A percentile compares a stretch with the other conserved stretches of the same genome.
Evolutionary conservation across 1,140 invertebrate species (phyloP).

Genomic region (Diabrotica undecimpunctata): DNA sequence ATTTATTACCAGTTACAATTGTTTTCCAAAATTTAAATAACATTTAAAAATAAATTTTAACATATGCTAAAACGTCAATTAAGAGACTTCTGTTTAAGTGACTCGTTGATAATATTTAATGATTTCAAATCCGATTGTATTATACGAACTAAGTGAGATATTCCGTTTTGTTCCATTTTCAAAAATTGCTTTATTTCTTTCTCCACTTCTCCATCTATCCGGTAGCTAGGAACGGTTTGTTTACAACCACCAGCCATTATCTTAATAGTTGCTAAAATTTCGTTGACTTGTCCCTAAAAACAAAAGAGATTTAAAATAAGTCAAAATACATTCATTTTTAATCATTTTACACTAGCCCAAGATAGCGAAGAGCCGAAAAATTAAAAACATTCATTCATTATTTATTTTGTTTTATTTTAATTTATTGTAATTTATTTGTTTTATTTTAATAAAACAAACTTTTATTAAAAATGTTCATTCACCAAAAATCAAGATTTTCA

Average conservation of each 20-base stretch:
- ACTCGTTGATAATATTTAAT: conserved; percentile 77
- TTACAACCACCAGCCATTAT: conserved; percentile 31
- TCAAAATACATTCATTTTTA: conserved; percentile 5
- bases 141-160: conserved; percentile 76
- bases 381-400: too few relatives aligned
- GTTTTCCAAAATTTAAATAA: too few relatives aligned
- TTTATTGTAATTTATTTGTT: too few relatives aligned
- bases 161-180: conserved; percentile 77
- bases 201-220: conserved; percentile 59
- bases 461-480: too few relatives aligned
- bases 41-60: too few relatives aligned
- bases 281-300: conserved; percentile 76
- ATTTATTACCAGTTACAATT: too few relatives aligned
- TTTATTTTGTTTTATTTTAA: too few relatives aligned
- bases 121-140: conserved; percentile 72
- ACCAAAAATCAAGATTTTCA: too few relatives aligned
- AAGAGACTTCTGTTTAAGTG: conserved; percentile 54
- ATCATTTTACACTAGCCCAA: not conserved
- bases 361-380: too few relatives aligned
- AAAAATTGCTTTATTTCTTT: conserved; percentile 71
- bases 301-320: not conserved
- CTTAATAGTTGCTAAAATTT: conserved; percentile 71
- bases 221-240: conserved; percentile 51
- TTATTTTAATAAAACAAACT: too few relatives aligned
- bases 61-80: conserved; percentile 7